A percentile compares a stretch with the other conserved stretches of the same genome.
Conservation (phyloP, 2,113 vertebrate species). For the Phylloscopus whistleri region DNA sequence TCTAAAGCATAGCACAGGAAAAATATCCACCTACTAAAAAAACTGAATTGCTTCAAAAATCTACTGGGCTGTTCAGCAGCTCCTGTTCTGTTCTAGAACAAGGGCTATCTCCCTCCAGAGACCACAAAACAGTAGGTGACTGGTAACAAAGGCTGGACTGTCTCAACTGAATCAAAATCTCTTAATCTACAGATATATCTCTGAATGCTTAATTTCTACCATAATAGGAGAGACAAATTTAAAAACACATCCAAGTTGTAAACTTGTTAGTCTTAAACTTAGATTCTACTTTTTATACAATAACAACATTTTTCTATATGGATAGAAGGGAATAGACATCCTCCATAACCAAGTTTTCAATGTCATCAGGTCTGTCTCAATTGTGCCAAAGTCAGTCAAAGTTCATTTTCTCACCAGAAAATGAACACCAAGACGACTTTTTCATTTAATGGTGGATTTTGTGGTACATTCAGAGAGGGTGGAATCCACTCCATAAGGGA, state of each 20-base stretch:
- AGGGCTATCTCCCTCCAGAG: background rate
- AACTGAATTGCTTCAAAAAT: background rate
- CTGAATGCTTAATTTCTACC: background rate
- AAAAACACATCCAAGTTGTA: background rate
- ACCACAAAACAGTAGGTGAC: background rate
- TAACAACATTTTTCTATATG: background rate
- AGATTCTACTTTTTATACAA: background rate
- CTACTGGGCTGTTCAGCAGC: background rate
- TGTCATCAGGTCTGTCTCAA: background rate
- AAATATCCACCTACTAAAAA: background rate
- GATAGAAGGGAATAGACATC: fast-evolving
- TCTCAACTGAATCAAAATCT: background rate
- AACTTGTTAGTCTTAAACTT: background rate
- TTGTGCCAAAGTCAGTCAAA: background rate
- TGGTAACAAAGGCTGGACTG: background rate
- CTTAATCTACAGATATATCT: background rate
- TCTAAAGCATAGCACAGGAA: background rate
- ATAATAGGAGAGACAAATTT: background rate
- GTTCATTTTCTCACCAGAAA: background rate
- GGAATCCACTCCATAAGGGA: background rate
- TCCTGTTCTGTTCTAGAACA: background rate
- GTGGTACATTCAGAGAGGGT: background rate
- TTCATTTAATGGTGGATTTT: background rate
- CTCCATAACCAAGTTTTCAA: background rate
- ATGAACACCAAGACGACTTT: background rate